A percentile compares a stretch with the other conserved stretches of the same genome.
phyloP scores from a whole-genome alignment of 2,113 vertebrate species.

The Noturus placidus region DNA sequence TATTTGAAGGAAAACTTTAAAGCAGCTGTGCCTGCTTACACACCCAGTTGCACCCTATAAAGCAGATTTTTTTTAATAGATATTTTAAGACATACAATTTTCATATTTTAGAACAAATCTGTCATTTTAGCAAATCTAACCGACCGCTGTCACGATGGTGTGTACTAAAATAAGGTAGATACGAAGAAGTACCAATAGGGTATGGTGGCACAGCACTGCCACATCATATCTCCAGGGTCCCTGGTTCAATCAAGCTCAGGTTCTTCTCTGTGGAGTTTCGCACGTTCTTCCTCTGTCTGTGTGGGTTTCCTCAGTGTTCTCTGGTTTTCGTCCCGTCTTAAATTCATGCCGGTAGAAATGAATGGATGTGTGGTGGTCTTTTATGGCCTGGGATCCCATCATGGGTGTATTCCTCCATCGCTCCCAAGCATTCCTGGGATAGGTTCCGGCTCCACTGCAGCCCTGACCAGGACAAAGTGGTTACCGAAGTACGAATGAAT shows the following conservation, averaged over 20 bases:
- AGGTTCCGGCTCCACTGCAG: not conserved
- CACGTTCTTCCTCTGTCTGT: not conserved
- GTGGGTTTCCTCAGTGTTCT: not conserved
- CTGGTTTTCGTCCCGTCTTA: not conserved
- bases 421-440: not conserved
- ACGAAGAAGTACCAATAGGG: not conserved
- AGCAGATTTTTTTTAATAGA: not conserved
- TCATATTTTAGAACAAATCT: not conserved
- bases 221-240: not conserved
- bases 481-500: not conserved
- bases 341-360: not conserved
- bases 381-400: not conserved
- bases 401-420: not conserved
- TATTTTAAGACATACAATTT: not conserved
- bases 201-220: not conserved
- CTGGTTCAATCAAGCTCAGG: not conserved
- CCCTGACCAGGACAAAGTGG: not conserved
- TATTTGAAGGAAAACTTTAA: conserved; percentile 15
- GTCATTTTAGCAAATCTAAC: not conserved
- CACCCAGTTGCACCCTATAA: conserved; percentile 16
- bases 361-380: not conserved
- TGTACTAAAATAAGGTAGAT: not conserved
- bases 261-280: not conserved
- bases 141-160: not conserved
- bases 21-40: not conserved